Evolutionary conservation across 2,113 vertebrate species (phyloP).

Genomic region (Sialia sialis): DNA sequence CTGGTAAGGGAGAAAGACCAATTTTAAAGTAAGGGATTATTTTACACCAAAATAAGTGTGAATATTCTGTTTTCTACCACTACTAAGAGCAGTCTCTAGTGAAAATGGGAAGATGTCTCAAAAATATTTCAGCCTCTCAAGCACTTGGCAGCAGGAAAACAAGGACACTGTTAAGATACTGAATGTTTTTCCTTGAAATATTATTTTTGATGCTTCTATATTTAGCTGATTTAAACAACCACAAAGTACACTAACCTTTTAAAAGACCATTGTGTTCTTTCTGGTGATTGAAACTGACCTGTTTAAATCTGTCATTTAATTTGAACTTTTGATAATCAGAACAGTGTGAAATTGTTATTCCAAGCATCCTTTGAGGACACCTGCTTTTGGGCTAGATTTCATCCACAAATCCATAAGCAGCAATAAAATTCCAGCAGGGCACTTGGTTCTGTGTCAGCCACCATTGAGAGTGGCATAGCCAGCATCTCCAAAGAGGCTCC

Average conservation of each 20-base stretch:
- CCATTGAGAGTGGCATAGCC: background rate
- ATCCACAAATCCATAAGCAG: background rate
- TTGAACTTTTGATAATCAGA: background rate
- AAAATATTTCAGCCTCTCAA: background rate
- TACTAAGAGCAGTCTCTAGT: background rate
- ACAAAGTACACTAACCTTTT: background rate
- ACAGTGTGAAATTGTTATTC: background rate
- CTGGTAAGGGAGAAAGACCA: background rate
- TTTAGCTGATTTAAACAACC: background rate
- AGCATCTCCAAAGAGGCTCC: background rate
- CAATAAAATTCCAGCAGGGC: background rate
- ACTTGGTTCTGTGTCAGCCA: background rate
- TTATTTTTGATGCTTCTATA: background rate
- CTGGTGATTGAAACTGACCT: background rate
- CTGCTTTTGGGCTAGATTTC: background rate
- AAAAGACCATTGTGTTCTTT: background rate
- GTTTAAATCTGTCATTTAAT: background rate
- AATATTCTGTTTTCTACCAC: background rate
- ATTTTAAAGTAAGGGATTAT: background rate
- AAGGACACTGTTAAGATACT: background rate
- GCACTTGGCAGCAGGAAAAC: background rate
- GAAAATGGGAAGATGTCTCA: background rate
- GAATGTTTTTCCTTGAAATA: background rate
- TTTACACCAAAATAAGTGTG: background rate
- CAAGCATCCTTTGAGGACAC: background rate